Evolutionary conservation across 2,797 vertebrate species (phyloP), one percentile per base, ranked within the genome.

Genomic region (Cyprinella venusta): DNA sequence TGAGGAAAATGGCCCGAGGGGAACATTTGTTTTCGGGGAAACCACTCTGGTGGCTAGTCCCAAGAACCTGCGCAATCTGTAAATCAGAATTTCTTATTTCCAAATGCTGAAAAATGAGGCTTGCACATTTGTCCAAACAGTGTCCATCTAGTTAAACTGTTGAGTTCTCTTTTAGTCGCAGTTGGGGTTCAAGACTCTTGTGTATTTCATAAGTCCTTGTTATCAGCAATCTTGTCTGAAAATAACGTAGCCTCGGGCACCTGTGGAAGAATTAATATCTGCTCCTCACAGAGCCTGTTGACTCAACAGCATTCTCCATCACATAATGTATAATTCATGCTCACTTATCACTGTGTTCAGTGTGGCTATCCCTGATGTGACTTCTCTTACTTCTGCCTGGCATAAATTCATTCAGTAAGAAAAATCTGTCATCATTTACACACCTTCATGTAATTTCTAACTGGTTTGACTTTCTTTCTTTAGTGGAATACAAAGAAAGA

Each of bases 231-330:
- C 36, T 48, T 56, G 64, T 64, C 61, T 76, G 40, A 65, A 65
- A 82, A 83, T 54, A 80, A 56, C 21, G 6, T 33, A 4, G 76
- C 64, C 74, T 54, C 76, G 36, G 59, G 78, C 48, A 84, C 50
- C 68, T 75, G 69, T 69, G 79, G 78, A 81, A 74, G 42, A 82
- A 75, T 64, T 80, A 80, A n/a, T 64, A 70, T 80, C 77, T 76
- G 45, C 77, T 52, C n/a, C 54, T 18, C 68, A 77, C 36, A 33
- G 19, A 19, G 52, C 45, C 16, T 40, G 15, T 79, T 74, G 56
- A 54, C 33, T 48, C 15, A 0, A 12, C 42, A 13, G 1, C 18
- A 7, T 42, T 64, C 15, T 38, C 26, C 30, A 77, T 13, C 75
- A 42, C 40, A 65, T 6, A 42, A 16, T 26, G 19, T 18, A 8